Conservation (phyloP, 2,113 vertebrate species). For the Neofelis nebulosa region DNA sequence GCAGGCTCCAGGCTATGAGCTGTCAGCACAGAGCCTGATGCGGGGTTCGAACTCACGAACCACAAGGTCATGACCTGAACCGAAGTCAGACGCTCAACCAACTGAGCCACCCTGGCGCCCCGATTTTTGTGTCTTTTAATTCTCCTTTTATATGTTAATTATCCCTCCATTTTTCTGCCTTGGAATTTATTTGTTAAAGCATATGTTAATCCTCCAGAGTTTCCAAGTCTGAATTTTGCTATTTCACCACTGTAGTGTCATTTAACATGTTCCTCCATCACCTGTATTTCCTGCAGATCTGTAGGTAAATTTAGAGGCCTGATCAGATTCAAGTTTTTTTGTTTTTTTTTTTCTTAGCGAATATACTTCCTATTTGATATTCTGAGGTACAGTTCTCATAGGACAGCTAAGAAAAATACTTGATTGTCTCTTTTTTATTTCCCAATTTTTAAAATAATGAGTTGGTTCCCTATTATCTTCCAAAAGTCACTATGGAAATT, state of each 20-base stretch:
- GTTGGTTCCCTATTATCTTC: background rate
- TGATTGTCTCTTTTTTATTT: background rate
- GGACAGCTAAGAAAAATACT: background rate
- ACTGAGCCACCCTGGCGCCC: too few species aligned
- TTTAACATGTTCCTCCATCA: background rate
- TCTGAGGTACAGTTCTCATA: background rate
- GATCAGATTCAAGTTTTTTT: background rate
- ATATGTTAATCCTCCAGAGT: background rate
- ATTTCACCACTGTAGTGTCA: background rate
- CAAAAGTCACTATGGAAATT: background rate
- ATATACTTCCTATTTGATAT: background rate
- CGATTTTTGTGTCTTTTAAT: background rate
- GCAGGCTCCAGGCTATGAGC: too few species aligned
- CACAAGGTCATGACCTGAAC: too few species aligned
- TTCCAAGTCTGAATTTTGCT: slow-evolving; percentile 3
- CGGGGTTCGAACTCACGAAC: too few species aligned
- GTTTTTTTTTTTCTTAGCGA: background rate
- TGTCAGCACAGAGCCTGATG: too few species aligned
- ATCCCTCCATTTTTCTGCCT: background rate
- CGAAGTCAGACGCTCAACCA: too few species aligned
- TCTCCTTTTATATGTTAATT: background rate
- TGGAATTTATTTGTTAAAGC: background rate
- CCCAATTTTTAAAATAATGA: slow-evolving; percentile 16
- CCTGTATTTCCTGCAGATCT: background rate
- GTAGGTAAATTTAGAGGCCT: background rate